Conservation (phyloP, 2,888 invertebrate species). For the Caenorhabditis panamensis region DNA sequence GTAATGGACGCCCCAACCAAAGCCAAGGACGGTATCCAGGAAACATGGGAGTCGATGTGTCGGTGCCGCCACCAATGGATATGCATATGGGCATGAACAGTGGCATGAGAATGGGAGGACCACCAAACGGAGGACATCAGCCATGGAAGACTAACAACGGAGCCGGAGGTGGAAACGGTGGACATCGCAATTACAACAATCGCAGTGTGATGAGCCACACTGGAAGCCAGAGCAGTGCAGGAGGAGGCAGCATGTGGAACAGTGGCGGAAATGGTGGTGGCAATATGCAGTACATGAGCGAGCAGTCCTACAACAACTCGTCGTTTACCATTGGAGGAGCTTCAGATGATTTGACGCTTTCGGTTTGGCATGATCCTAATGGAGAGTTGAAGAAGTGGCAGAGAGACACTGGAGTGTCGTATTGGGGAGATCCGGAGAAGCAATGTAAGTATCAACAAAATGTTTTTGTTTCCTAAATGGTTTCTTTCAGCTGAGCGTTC, state of each 20-base stretch:
- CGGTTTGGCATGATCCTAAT: conserved; percentile 72
- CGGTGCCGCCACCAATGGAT: conserved; percentile 73
- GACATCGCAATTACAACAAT: conserved; percentile 29
- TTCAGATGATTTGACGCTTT: conserved; percentile 67
- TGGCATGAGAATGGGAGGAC: conserved; percentile 57
- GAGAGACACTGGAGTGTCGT: conserved; percentile 72
- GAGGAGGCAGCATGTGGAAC: conserved; percentile 47
- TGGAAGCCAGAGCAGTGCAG: conserved; percentile 32
- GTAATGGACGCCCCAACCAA: conserved; percentile 55
- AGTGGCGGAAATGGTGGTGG: conserved; percentile 7
- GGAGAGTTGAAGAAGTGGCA: conserved; percentile 76
- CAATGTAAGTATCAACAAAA: conserved; percentile 60
- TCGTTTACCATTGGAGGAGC: conserved; percentile 65
- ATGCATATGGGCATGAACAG: conserved; percentile 58
- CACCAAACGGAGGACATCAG: conserved; percentile 40
- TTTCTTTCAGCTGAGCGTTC: conserved; percentile 62
- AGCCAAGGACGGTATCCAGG: conserved; percentile 59
- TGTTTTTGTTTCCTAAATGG: neutral
- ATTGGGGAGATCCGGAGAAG: conserved; percentile 75
- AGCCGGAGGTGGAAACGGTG: conserved; percentile 18
- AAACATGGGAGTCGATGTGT: conserved; percentile 66
- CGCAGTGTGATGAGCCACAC: conserved; percentile 32
- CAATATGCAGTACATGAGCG: conserved; percentile 44
- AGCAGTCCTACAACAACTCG: conserved; percentile 30
- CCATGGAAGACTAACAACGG: conserved; percentile 30